Conservation (phyloP, 2,888 invertebrate genomes). For the Acrobasis repandana region DNA sequence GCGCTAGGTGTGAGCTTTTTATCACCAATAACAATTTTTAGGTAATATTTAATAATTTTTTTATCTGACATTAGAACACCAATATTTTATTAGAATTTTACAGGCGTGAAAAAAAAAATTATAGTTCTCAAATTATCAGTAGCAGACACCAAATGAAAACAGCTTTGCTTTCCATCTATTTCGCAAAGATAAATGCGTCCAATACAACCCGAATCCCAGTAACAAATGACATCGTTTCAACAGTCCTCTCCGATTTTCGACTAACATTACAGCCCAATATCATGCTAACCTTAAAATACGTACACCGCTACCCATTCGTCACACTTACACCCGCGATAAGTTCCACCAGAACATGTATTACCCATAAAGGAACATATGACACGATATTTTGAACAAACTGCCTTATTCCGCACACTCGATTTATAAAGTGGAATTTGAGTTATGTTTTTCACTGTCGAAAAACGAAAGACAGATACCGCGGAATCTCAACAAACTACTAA, state of each 20-base stretch:
- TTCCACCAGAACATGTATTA: slow-evolving; percentile 32
- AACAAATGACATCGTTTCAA: slow-evolving; percentile 52
- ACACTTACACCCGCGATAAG: slow-evolving; percentile 38
- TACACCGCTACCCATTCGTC: slow-evolving; percentile 39
- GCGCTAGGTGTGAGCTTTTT: too few relatives aligned
- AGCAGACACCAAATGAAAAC: slow-evolving; percentile 17
- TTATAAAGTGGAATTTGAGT: slow-evolving; percentile 21
- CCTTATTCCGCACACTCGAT: slow-evolving; percentile 20
- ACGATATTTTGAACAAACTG: slow-evolving; percentile 28
- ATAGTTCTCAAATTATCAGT: too few relatives aligned
- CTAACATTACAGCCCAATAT: slow-evolving; percentile 52
- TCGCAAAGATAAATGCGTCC: slow-evolving; percentile 43
- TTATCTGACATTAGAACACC: too few relatives aligned
- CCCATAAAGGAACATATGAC: slow-evolving; percentile 32
- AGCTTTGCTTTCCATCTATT: slow-evolving; percentile 14
- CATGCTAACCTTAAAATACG: slow-evolving; percentile 40
- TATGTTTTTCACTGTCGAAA: slow-evolving; percentile 6
- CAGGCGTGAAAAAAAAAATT: too few relatives aligned
- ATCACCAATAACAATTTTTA: too few relatives aligned
- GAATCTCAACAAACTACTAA: slow-evolving; percentile 2
- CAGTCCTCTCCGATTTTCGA: slow-evolving; percentile 48
- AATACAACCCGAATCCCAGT: slow-evolving; percentile 49
- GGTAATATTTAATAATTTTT: too few relatives aligned
- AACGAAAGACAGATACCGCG: background rate
- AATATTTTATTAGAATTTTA: too few relatives aligned